Evolutionary conservation across 2,113 vertebrate genomes (phyloP).

Genomic region (Daboia siamensis): DNA sequence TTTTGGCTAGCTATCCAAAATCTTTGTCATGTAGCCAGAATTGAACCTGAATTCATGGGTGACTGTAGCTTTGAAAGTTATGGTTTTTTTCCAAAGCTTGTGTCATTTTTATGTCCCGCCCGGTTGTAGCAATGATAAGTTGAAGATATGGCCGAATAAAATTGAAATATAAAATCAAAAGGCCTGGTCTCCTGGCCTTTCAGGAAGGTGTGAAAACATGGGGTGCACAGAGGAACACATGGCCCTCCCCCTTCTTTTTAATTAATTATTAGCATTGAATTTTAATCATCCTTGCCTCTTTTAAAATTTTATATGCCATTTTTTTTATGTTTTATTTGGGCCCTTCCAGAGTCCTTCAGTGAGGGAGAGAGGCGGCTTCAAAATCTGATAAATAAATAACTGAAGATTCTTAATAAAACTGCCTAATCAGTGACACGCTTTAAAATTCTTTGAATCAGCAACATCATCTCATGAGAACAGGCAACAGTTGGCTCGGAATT

Average conservation of each 20-base stretch:
- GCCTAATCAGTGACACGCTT: neutral
- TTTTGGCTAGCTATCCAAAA: neutral
- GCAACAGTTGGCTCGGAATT: neutral
- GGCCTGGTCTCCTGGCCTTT: neutral
- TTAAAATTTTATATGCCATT: neutral
- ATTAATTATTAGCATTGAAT: neutral
- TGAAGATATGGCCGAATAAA: neutral
- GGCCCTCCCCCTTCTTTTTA: neutral
- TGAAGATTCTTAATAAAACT: neutral
- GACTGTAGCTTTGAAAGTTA: neutral
- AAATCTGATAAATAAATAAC: neutral
- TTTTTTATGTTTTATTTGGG: neutral
- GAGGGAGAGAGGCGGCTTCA: neutral
- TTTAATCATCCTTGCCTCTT: neutral
- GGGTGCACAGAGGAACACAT: too few species aligned
- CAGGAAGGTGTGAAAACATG: too few species aligned
- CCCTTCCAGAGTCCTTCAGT: neutral
- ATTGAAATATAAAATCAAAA: neutral
- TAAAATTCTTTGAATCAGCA: neutral
- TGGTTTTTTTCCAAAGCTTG: neutral
- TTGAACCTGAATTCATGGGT: neutral
- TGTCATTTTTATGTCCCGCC: neutral
- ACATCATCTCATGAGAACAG: neutral
- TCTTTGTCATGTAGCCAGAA: neutral
- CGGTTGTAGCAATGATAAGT: neutral